phyloP scores from a whole-genome alignment of 2,888 invertebrate species.

The Troides helena region DNA sequence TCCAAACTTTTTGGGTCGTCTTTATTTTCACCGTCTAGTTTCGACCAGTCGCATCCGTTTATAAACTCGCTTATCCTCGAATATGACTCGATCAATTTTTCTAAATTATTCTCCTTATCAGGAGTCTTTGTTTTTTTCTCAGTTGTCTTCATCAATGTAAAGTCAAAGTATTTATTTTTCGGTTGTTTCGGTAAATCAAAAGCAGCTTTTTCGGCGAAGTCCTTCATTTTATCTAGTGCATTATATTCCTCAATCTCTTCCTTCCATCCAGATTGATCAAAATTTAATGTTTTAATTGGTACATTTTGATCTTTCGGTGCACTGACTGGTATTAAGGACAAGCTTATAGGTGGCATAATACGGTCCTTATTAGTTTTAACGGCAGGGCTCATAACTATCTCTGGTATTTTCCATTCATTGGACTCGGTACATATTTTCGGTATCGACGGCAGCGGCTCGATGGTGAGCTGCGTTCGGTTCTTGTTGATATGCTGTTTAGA shows the following conservation, averaged over 20 bases:
- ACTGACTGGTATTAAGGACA: constrained; percentile 70
- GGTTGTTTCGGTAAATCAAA: constrained; percentile 67
- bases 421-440: constrained; percentile 47
- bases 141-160: constrained; percentile 52
- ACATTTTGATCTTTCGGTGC: constrained; percentile 61
- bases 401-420: constrained; percentile 66
- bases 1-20: constrained; percentile 65
- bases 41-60: constrained; percentile 75
- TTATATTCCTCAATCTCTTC: constrained; percentile 69
- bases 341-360: constrained; percentile 71
- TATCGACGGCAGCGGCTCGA: constrained; percentile 64
- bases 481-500: constrained; percentile 78
- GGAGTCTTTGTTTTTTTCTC: constrained; percentile 50
- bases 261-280: constrained; percentile 58
- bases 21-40: constrained; percentile 55
- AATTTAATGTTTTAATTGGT: constrained; percentile 60
- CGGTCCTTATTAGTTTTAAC: constrained; percentile 59
- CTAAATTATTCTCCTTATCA: constrained; percentile 64
- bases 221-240: constrained; percentile 76
- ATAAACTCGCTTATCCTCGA: constrained; percentile 74
- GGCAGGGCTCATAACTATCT: constrained; percentile 60
- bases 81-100: constrained; percentile 69
- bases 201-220: constrained; percentile 74
- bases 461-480: constrained; percentile 73
- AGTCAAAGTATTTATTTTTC: constrained; percentile 60